phyloP scores from a whole-genome alignment of 2,113 vertebrate species.

The Misgurnus anguillicaudatus region DNA sequence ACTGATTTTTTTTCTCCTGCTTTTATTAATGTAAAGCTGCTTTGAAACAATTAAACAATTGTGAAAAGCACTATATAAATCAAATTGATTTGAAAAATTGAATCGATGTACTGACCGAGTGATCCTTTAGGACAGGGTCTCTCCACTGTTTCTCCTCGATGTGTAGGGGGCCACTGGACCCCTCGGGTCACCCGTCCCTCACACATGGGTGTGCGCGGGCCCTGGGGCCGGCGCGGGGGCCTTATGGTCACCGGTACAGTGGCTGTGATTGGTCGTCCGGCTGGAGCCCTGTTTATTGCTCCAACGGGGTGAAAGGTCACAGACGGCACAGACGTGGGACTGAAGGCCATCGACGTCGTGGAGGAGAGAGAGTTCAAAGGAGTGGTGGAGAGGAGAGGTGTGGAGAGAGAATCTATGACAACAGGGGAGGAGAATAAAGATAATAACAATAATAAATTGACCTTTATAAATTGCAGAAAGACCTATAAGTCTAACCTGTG shows the following conservation, averaged over 20 bases:
- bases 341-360: conserved; percentile 67
- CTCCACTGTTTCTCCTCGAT: conserved; percentile 87
- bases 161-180: conserved; percentile 87
- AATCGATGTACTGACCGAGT: conserved; percentile 72
- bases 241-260: conserved; percentile 82
- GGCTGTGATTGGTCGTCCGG: conserved; percentile 81
- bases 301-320: conserved; percentile 86
- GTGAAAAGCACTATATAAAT: no score
- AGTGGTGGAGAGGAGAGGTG: conserved; percentile 70
- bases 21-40: no score
- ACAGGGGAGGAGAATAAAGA: conserved; percentile 31
- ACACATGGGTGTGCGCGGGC: conserved; percentile 75
- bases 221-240: conserved; percentile 79
- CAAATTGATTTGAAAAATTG: no score
- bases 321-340: conserved; percentile 78
- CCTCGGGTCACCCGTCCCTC: conserved; percentile 82
- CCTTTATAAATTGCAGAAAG: no score
- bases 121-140: conserved; percentile 91
- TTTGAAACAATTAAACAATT: no score
- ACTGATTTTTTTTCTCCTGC: no score
- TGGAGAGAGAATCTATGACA: conserved; percentile 50
- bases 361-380: conserved; percentile 70
- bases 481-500: conserved; percentile 73
- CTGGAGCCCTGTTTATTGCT: conserved; percentile 86
- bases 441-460: no score